These are phyloP conservation scores for Halcyon badia DNA, from an alignment of 2,797 vertebrate species.

Conservation along the genomic window DNA sequence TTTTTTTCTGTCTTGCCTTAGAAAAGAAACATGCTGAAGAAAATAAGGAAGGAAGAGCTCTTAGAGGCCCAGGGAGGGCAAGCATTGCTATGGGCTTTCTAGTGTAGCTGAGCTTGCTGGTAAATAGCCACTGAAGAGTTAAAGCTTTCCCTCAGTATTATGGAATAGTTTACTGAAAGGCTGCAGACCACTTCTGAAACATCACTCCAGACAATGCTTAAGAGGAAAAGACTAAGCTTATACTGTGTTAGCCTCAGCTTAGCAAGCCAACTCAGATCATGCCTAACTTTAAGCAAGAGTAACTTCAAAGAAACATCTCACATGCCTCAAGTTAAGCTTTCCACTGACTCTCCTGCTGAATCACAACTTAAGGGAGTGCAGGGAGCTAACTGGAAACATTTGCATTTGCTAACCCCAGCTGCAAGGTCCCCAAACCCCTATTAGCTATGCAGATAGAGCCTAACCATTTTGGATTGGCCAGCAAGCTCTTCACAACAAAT, in stretches of 20 bases:
- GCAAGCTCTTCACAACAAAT: neutral
- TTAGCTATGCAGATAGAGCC: neutral
- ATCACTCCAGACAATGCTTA: neutral
- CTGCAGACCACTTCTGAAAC: neutral
- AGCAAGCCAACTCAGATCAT: neutral
- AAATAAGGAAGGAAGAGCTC: neutral
- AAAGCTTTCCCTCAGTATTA: neutral
- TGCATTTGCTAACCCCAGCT: neutral
- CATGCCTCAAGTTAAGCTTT: neutral
- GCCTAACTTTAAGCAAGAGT: neutral
- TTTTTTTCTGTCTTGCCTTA: neutral
- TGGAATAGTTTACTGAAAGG: neutral
- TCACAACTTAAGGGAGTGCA: neutral
- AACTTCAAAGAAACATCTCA: conserved; percentile 22
- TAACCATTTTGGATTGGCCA: neutral
- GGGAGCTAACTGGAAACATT: neutral
- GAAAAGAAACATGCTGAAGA: neutral
- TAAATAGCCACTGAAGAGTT: neutral
- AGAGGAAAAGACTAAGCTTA: neutral
- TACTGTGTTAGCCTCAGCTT: neutral
- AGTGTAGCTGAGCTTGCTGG: neutral
- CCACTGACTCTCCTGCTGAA: neutral
- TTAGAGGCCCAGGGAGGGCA: neutral
- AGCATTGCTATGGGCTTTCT: neutral
- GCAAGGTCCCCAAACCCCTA: neutral